Base-by-base conservation (phyloP, 2,888 invertebrate species). In the Chloroclystis v-ata region DNA sequence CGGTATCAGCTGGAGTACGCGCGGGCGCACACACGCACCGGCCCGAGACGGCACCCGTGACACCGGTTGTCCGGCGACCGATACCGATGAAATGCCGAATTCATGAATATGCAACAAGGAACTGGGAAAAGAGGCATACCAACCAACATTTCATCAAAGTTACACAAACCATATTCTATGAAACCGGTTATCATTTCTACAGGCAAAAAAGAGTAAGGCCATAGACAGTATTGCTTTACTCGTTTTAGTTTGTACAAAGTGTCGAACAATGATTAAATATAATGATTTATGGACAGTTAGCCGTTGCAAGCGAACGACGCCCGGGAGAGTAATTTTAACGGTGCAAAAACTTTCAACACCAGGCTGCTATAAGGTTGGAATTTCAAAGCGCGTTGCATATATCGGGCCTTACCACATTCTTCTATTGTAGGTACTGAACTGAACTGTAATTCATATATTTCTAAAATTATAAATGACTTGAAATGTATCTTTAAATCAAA, bases 1-100 rank as follows among this genome's bases (percentile, higher is more conserved):
- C 85, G 80, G 69, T 73, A 82, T 82, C 82, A 81, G 79, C 76
- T 80, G 76, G 78, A 75, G 77, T 67, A 81, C 76, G 84, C 78
- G 66, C 64, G 76, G 72, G 71, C 71, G 78, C 75, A 63, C 69
- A 60, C 61, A 67, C 57, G 67, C 72, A 77, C 56, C 75, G 60
- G 70, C 65, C 69, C 68, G 72, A 63, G 59, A 71, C 75, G 58
- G 63, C 60, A 49, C 54, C 59, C 64, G 53, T 61, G 67, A 63
- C 65, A 68, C 60, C 64, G 52, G 57, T 54, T 51, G 52, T 47
- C 55, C 61, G 61, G 51, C 59, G 58, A 60, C 60, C 57, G 60
- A 64, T 60, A 56, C 59, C 61, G 61, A 59, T 56, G 57, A 55
- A 58, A 53, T 56, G 50, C 38, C 28, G 39, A 54, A 45, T 43